Base-by-base conservation (phyloP, 2,888 invertebrate genomes). In the Euclidia mi region DNA sequence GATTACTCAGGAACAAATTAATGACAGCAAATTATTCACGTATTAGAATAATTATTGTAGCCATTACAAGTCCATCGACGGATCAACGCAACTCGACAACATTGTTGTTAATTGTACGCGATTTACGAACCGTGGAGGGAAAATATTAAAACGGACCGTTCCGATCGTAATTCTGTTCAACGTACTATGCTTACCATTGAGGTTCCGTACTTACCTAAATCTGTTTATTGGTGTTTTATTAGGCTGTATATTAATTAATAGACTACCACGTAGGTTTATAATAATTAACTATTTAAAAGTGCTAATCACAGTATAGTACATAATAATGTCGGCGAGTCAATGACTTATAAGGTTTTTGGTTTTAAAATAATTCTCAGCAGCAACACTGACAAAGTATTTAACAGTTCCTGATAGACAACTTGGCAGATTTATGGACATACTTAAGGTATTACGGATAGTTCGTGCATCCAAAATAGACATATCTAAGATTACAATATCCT, bases 101-200 rank as follows among this genome's bases (percentile, higher is more conserved):
- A 84, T 65, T 81, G 86, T 87, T 84, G 82, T 77, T 83, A 85
- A 82, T 82, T 75, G 77, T 71, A 67, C 61, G 72, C 66, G 71
- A 78, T 86, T 87, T 82, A 87, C 82, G 84, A 79, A 87, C 84
- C 90, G 86, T 89, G 83, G 81, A 80, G 57, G 76, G 78, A 85
- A 56, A 79, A 76, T 79, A 81, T 83, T 82, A 81, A 78, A 79
- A 76, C 74, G 59, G 64, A 70, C 70, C 76, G 57, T 51, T 57
- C 48, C 38, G 77, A 78, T 83, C 78, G 71, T 79, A 68, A 77
- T 79, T 79, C 71, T 72, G 48, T 64, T 62, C 45, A 45, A 49
- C 17, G 40, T 50, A n/a, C 12, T 34, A 12, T 43, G 3, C 17
- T 45, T 42, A 31, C n/a, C 20, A 28, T 2, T 12, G 3, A 45